phyloP scores from a whole-genome alignment of 2,113 vertebrate species.

The Macrotus californicus region DNA sequence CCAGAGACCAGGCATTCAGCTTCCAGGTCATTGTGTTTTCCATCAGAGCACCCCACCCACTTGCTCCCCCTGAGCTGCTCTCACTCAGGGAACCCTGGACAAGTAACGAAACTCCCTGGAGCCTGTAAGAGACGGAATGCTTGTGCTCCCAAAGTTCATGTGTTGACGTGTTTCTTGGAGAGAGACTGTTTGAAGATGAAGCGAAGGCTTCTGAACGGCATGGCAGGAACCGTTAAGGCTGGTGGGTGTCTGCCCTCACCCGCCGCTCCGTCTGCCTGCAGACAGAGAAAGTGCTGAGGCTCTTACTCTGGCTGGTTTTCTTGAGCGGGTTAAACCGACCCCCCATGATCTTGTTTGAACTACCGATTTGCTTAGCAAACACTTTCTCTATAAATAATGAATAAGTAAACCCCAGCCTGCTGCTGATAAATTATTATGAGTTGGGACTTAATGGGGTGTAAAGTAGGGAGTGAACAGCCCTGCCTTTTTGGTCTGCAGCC shows the following conservation, averaged over 20 bases:
- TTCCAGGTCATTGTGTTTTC: background rate
- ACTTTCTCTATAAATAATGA: constrained; percentile 65
- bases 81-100: background rate
- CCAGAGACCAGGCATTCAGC: background rate
- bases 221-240: background rate
- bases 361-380: constrained; percentile 65
- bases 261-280: background rate
- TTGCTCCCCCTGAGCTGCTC: background rate
- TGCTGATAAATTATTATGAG: constrained; percentile 50
- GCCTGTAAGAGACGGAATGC: background rate
- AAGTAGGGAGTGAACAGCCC: background rate
- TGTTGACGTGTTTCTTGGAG: background rate
- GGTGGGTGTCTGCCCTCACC: background rate
- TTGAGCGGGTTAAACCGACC: constrained; percentile 12
- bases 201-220: background rate
- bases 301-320: background rate
- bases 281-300: background rate
- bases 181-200: background rate
- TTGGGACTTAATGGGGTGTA: constrained; percentile 53
- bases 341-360: constrained; percentile 22
- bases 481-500: background rate
- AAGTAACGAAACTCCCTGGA: background rate
- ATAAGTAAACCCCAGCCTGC: constrained; percentile 47
- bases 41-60: background rate
- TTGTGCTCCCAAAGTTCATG: background rate